Evolutionary conservation across 2,113 vertebrate species (phyloP).

Genomic region (Scomber japonicus): DNA sequence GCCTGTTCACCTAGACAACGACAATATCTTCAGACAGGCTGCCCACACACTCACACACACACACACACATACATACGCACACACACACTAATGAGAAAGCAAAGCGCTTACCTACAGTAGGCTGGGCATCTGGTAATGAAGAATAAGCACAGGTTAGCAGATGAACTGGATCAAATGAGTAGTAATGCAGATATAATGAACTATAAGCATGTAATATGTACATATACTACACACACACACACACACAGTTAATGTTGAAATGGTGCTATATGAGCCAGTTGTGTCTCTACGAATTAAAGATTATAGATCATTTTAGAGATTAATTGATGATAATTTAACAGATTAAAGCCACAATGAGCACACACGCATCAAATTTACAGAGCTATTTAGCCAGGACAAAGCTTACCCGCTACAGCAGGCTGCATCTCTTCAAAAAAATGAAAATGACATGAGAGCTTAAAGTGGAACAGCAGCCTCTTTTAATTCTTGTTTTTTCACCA

Average conservation of each 20-base stretch:
- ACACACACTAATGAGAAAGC: constrained; percentile 24
- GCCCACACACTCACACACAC: constrained; percentile 9
- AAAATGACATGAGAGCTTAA: constrained; percentile 8
- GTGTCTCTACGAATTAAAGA: constrained; percentile 1
- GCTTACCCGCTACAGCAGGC: background rate
- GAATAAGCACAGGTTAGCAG: constrained; percentile 51
- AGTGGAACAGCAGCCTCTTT: background rate
- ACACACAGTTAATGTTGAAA: background rate
- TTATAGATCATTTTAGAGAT: constrained; percentile 11
- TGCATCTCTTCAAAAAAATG: background rate
- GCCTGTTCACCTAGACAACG: constrained; percentile 30
- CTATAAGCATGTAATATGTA: constrained; percentile 10
- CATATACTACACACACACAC: background rate
- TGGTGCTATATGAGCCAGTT: background rate
- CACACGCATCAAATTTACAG: background rate
- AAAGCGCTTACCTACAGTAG: constrained; percentile 52
- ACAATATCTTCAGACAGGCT: constrained; percentile 9
- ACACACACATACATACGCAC: background rate
- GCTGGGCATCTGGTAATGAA: constrained; percentile 54
- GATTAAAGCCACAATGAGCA: constrained; percentile 7
- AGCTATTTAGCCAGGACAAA: background rate
- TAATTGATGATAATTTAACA: constrained; percentile 32
- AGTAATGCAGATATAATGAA: constrained; percentile 17
- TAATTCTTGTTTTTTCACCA: no score
- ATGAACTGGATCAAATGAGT: constrained; percentile 22